These are phyloP conservation scores for Elegia similella DNA, from an alignment of 2,888 invertebrate species.

Conservation along the genomic window DNA sequence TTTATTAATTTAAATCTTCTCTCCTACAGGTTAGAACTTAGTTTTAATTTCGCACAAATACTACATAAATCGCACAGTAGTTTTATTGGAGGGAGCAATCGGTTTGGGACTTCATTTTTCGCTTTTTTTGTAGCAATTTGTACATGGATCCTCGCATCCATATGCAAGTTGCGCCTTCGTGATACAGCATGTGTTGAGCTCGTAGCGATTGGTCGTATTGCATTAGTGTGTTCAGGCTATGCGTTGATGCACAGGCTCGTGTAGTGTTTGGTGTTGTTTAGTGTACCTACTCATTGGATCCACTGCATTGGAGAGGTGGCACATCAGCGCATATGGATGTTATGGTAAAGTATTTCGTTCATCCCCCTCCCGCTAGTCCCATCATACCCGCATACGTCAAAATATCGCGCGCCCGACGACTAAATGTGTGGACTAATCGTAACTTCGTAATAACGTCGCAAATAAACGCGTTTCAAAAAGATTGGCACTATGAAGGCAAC, in stretches of 20 bases:
- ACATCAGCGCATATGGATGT: constrained; percentile 73
- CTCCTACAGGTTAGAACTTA: constrained; percentile 65
- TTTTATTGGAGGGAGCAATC: constrained; percentile 76
- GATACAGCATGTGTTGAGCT: constrained; percentile 78
- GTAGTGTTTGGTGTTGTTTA: constrained; percentile 79
- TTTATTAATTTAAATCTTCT: constrained; percentile 40
- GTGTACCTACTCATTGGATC: constrained; percentile 66
- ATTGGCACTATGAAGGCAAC: constrained; percentile 79
- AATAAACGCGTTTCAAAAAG: constrained; percentile 60
- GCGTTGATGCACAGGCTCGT: constrained; percentile 74
- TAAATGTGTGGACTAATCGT: constrained; percentile 72
- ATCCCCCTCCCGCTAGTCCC: constrained; percentile 67
- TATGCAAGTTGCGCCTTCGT: constrained; percentile 71
- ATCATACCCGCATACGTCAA: constrained; percentile 58
- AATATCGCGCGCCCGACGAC: constrained; percentile 57
- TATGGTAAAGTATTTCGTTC: constrained; percentile 76
- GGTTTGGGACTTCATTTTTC: constrained; percentile 71
- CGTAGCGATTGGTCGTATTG: constrained; percentile 78
- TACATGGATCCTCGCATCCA: constrained; percentile 69
- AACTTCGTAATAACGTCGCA: constrained; percentile 51
- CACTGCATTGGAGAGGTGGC: constrained; percentile 81
- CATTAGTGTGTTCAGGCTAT: constrained; percentile 78
- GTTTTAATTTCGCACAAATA: constrained; percentile 71
- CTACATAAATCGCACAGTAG: constrained; percentile 74
- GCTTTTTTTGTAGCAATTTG: constrained; percentile 68